Conservation (phyloP, 2,888 invertebrate species). For the Drosophila mulleri region DNA sequence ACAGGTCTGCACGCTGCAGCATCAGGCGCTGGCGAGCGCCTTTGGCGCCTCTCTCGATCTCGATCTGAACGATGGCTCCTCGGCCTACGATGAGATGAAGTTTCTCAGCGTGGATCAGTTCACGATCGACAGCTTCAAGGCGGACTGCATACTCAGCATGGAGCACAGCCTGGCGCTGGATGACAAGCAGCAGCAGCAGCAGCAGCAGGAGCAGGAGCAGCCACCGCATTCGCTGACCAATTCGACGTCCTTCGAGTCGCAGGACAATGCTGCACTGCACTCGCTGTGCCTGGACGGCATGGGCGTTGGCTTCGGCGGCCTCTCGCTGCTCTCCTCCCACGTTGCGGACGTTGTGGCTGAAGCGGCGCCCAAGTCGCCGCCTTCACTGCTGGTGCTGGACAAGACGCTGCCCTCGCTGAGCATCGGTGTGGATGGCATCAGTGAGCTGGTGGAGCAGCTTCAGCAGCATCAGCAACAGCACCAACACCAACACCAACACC, state of each 20-base stretch:
- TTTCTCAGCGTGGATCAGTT: conserved; percentile 85
- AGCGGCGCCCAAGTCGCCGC: conserved; percentile 75
- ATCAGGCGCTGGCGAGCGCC: conserved; percentile 56
- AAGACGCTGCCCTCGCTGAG: conserved; percentile 82
- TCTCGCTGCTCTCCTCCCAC: conserved; percentile 57
- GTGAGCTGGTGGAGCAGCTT: conserved; percentile 83
- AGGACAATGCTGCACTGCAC: conserved; percentile 44
- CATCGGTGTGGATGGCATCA: conserved; percentile 83
- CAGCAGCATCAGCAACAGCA: conserved; percentile 51
- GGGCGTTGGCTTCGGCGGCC: conserved; percentile 60
- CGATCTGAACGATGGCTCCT: conserved; percentile 71
- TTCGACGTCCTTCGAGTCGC: conserved; percentile 29
- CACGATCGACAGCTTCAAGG: conserved; percentile 85
- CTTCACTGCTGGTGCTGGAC: conserved; percentile 83
- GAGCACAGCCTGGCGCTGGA: conserved; percentile 82
- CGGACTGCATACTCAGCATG: conserved; percentile 85
- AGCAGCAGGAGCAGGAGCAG: not conserved
- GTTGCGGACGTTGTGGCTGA: conserved; percentile 29
- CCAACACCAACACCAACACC: conserved; percentile 35
- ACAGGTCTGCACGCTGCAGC: conserved; percentile 44
- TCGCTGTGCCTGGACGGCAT: conserved; percentile 72
- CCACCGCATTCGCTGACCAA: conserved; percentile 28
- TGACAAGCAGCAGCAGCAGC: conserved; percentile 55
- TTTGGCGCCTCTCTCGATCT: conserved; percentile 72
- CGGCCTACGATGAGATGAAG: conserved; percentile 85